Evolutionary conservation across 2,113 vertebrate genomes (phyloP).

Genomic region (Thalassarche chlororhynchos): DNA sequence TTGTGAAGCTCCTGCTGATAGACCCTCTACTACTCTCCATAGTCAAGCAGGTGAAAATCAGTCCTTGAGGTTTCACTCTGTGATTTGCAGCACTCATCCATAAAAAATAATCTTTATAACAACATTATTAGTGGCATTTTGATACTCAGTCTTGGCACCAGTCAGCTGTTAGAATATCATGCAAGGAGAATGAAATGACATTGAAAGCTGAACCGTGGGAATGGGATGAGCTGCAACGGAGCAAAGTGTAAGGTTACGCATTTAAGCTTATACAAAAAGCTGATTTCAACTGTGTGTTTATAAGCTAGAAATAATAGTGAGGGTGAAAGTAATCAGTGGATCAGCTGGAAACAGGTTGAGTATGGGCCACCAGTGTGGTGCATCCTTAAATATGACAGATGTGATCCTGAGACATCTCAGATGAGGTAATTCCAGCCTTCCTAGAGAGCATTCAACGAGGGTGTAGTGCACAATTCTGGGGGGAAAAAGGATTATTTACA

Average conservation of each 20-base stretch:
- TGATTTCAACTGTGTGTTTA: not conserved
- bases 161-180: not conserved
- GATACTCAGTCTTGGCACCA: not conserved
- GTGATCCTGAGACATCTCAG: not conserved
- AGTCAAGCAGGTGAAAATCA: not conserved
- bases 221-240: not conserved
- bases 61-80: not conserved
- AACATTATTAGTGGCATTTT: not conserved
- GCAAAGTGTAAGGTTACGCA: not conserved
- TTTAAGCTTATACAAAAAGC: not conserved
- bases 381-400: not conserved
- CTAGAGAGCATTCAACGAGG: not conserved
- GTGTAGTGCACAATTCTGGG: not conserved
- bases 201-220: not conserved
- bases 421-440: not conserved
- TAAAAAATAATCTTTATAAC: not conserved
- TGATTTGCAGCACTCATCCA: not conserved
- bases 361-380: not conserved
- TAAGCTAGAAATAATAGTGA: not conserved
- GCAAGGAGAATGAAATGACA: not conserved
- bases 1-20: not conserved
- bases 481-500: not conserved
- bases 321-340: not conserved
- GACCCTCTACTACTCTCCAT: not conserved
- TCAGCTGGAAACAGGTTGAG: slow-evolving; percentile 1